phyloP scores from a whole-genome alignment of 2,113 vertebrate species.

The Peromyscus maniculatus region DNA sequence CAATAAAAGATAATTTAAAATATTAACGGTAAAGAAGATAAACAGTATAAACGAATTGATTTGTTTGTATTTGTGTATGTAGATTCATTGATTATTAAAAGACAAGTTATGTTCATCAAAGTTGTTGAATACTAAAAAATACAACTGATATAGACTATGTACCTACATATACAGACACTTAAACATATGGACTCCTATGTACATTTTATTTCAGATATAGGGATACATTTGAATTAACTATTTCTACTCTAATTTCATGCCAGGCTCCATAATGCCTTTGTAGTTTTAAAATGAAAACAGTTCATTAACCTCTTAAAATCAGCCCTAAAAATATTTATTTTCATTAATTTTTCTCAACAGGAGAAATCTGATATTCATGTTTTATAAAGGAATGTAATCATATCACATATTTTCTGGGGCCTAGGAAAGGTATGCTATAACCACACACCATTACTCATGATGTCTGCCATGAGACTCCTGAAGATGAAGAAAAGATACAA shows the following conservation, averaged over 20 bases:
- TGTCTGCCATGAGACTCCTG: neutral
- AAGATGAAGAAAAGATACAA: neutral
- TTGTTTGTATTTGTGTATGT: neutral
- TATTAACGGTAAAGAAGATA: neutral
- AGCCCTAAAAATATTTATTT: neutral
- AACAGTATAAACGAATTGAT: neutral
- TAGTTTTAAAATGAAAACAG: slow-evolving; percentile 41
- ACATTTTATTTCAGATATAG: slow-evolving; percentile 21
- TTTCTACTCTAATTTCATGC: slow-evolving; percentile 15
- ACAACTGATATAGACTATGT: neutral
- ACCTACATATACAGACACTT: neutral
- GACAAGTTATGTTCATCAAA: slow-evolving; percentile 13
- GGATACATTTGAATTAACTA: neutral
- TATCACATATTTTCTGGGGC: slow-evolving; percentile 53
- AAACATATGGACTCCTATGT: neutral
- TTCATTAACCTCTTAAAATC: neutral
- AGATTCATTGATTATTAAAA: slow-evolving; percentile 15
- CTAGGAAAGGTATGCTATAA: neutral
- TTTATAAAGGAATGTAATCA: slow-evolving; percentile 14
- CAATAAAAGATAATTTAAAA: neutral
- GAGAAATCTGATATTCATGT: neutral
- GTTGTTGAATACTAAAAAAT: neutral
- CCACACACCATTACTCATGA: neutral
- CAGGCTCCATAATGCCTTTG: neutral
- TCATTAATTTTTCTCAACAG: neutral